Base-by-base conservation (phyloP, 2,113 vertebrate species). In the Pangasianodon hypophthalmus region DNA sequence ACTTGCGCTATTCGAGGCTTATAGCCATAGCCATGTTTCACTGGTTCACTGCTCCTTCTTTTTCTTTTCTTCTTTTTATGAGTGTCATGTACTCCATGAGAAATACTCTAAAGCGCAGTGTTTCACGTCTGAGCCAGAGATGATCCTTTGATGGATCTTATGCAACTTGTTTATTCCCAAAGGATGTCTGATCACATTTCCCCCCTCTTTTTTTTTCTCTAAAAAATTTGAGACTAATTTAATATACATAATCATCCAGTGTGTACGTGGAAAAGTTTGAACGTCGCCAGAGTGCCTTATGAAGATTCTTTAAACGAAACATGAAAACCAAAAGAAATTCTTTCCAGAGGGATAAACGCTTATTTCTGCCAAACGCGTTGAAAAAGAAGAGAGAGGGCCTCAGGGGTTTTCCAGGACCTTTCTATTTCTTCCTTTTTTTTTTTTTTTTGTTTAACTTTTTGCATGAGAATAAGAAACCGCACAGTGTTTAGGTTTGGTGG, bases 391-490 rank as follows among this genome's bases (percentile, higher is more conserved):
- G 46, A 87, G 67, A 50, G 81, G 26, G 56, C 91, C 52, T 81
- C 10, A 73, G 84, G 86, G 75, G 82, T 81, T 90, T 91, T 91
- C 56, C 32, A 80, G 56, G 62, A 86, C 86, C 79, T 52, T 52
- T 81, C 48, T 52, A 6, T 52, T 69, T 80, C 67, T 69, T 87
- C 60, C 46, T 91, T 48, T 58, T 50, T 14, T n/a, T 54, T 88
- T n/a, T 77, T 32, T 21, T 60, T 60, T 60, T 60, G 6, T 24
- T 60, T 60, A 6, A 6, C 54, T 58, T 88, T 77, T 87, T 86
- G 84, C 64, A 84, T 87, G 87, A 64, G 86, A 89, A 85, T 71
- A 71, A 82, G 71, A 86, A 90, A 84, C 54, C 64, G 64, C 82
- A 44, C 56, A 79, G 37, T 88, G 91, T 88, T 90, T 88, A 32